These are phyloP conservation scores for Papilio dardanus DNA, from an alignment of 1,140 invertebrate species.

Conservation along the genomic window DNA sequence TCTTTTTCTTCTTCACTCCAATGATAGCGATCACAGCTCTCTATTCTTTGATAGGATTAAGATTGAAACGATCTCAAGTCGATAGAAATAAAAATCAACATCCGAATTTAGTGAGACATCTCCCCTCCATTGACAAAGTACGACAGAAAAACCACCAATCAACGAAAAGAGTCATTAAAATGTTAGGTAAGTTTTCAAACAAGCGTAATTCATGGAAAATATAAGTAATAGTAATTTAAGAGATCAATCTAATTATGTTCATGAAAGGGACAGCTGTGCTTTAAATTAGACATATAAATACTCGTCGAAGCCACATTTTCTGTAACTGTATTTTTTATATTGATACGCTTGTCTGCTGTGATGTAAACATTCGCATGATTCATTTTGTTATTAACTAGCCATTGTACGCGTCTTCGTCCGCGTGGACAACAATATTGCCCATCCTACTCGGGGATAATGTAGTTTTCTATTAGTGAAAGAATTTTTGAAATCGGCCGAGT, in stretches of 20 bases:
- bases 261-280: not conserved
- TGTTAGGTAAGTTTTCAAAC: constrained; percentile 80
- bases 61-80: constrained; percentile 85
- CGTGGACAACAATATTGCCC: too few relatives aligned
- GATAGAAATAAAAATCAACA: constrained; percentile 77
- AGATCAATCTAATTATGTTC: not conserved
- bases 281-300: not conserved
- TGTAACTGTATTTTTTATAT: too few relatives aligned
- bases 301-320: too few relatives aligned
- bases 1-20: constrained; percentile 92
- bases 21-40: constrained; percentile 93
- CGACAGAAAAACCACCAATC: constrained; percentile 77
- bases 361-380: not conserved
- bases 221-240: too few relatives aligned
- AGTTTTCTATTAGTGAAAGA: too few relatives aligned
- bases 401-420: too few relatives aligned
- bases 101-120: constrained; percentile 49
- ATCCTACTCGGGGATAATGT: too few relatives aligned
- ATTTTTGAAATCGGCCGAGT: too few relatives aligned
- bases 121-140: constrained; percentile 54
- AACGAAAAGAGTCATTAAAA: constrained; percentile 83
- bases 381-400: not conserved
- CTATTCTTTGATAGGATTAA: constrained; percentile 92
- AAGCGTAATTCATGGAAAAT: too few relatives aligned
- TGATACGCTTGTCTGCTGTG: not conserved